These are phyloP conservation scores for Euura saliciscinereae DNA, from an alignment of 1,140 invertebrate species.

Conservation along the genomic window DNA sequence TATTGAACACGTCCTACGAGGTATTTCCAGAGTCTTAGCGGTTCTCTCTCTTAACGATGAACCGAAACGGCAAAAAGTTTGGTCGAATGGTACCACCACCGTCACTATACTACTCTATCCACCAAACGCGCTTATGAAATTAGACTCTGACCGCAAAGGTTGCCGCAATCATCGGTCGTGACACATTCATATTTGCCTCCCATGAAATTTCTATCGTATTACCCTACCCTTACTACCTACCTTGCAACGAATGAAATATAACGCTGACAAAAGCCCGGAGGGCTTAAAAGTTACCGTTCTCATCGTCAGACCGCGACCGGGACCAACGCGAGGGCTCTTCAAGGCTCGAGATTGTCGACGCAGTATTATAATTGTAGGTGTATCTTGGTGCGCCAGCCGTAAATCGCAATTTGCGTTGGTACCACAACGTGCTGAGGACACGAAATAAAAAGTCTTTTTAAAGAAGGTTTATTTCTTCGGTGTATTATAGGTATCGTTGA, in stretches of 20 bases:
- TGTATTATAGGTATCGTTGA: no score
- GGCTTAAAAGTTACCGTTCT: neutral
- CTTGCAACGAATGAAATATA: neutral
- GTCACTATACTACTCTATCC: no score
- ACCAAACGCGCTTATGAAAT: neutral
- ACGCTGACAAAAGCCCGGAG: neutral
- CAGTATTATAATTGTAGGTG: neutral
- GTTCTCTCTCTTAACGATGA: no score
- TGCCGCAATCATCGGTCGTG: slow-evolving; percentile 4
- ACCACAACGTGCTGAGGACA: no score
- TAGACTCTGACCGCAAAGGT: neutral
- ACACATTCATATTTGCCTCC: neutral
- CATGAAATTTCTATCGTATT: slow-evolving; percentile 7
- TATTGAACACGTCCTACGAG: no score
- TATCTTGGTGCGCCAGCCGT: no score
- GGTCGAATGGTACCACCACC: no score
- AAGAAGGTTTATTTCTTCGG: no score
- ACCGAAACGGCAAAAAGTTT: no score
- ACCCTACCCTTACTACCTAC: neutral
- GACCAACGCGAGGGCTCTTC: neutral
- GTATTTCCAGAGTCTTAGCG: no score
- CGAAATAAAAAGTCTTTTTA: no score
- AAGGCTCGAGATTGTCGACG: neutral
- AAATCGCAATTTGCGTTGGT: no score
- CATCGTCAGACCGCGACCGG: neutral